Base-by-base conservation (phyloP, 2,113 vertebrate genomes). In the Mustelus asterias region DNA sequence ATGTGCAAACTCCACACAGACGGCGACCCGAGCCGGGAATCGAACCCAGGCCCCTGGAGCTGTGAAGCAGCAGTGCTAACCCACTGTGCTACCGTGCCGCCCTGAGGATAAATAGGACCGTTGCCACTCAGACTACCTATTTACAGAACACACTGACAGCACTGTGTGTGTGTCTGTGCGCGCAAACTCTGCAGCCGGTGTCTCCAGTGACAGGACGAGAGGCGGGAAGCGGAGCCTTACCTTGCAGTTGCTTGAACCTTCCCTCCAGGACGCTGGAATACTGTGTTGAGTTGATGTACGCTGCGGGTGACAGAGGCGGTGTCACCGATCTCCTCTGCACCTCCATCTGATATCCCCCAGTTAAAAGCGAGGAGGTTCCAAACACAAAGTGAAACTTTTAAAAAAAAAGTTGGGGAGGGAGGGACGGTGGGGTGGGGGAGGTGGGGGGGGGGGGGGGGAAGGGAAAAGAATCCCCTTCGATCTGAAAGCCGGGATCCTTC, bases 231-330 rank as follows among this genome's bases (percentile, higher is more conserved):
- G 29, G 33, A 60, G 11, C 69, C 98, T 98, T 98, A 99, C 98
- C 98, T 98, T 99, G 98, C 72, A 99, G 97, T 96, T 99, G 98
- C 96, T 99, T 99, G 97, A 99, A 99, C 85, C 98, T 97, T 96
- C 98, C 98, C 96, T 99, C 98, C 97, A 99, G 97, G 96, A 99
- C 98, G 96, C 98, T 99, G 92, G 98, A 97, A 54, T 99, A 98
- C 96, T 98, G 98, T 96, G 98, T 98, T 22, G 98, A 97, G 97
- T 99, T 98, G 95, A 99, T 97, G 97, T 98, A 99, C 80, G 98
- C 98, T 20, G 98, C 98, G 0, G 98, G 98, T 6, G 98, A 99
- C 95, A 98, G 97, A 94, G 97, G 97, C 96, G 97, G 96, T 96
- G 97, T 96, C 96, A 97, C 96, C 41, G 97, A 96, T 95, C 97